Base-by-base conservation (phyloP, 1,140 invertebrate genomes). In the Musca vetustissima region DNA sequence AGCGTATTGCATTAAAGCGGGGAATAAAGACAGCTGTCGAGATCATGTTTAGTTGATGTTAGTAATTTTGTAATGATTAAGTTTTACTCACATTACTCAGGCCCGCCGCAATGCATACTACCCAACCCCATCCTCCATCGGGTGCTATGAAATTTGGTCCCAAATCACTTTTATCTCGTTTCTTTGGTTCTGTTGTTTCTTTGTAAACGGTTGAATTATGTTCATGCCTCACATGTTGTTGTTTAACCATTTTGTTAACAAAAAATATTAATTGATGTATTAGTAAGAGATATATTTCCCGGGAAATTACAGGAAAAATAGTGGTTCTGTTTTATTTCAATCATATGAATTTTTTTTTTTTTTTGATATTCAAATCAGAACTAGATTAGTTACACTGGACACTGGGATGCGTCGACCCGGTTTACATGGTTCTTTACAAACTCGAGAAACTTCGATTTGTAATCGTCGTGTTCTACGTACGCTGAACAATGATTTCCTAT, bases 1-100 rank as follows among this genome's bases (percentile, higher is more conserved):
- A 0, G 89, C 89, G 67, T 89, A 90, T 64, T 88, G 88, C 75
- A 90, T 89, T 19, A 89, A 75, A 24, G 89, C 81, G 8, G 87
- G 86, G 48, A 89, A 83, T 24, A 86, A 79, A 70, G 85, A 87
- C 48, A 90, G 82, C 89, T 90, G 82, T 21, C 85, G 84, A 71
- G 9, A n/a, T 24, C 24, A 25, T 15, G 21, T n/a, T n/a, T n/a
- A n/a, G n/a, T n/a, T n/a, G n/a, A n/a, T n/a, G n/a, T n/a, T n/a
- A 8, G 28, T 28, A 28, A 28, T 28, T 4, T 52, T 68, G 80
- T 66, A 72, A 76, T 68, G 79, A 79, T 64, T 80, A 74, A 14
- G 73, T 67, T 81, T 66, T 72, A 73, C 78, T 74, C 32, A 80
- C 78, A 61, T 80, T 82, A 53, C 72, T 79, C 0, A 77, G 13